Evolutionary conservation across 2,888 invertebrate genomes (phyloP).

Genomic region (Polydrusus pterygomalis): DNA sequence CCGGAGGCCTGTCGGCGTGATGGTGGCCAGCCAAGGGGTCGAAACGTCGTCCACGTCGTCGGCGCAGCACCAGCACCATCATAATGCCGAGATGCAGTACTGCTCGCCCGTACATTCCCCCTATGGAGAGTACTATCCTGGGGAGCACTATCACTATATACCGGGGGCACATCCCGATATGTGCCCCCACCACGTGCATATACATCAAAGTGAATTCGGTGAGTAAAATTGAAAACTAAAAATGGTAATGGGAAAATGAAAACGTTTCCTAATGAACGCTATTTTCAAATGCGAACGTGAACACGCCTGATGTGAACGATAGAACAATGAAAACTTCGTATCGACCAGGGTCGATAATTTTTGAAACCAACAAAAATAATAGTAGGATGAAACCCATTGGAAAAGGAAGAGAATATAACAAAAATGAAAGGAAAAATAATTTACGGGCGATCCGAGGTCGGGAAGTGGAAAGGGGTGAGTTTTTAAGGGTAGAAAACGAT

Average conservation of each 20-base stretch:
- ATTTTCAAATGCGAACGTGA: background rate
- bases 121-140: conserved; percentile 76
- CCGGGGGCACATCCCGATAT: conserved; percentile 71
- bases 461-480: too few species aligned
- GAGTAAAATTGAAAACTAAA: conserved; percentile 65
- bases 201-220: conserved; percentile 85
- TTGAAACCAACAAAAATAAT: too few species aligned
- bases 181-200: conserved; percentile 83
- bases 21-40: conserved; percentile 72
- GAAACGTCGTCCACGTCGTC: conserved; percentile 59
- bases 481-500: too few species aligned
- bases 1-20: conserved; percentile 63
- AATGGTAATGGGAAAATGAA: background rate
- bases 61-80: conserved; percentile 60
- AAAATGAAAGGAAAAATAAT: too few species aligned
- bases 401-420: too few species aligned
- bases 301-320: too few species aligned
- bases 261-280: background rate
- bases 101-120: conserved; percentile 72
- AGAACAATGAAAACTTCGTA: too few species aligned
- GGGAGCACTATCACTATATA: conserved; percentile 75
- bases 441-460: too few species aligned
- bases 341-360: too few species aligned
- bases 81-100: conserved; percentile 69
- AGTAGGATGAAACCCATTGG: too few species aligned